Evolutionary conservation across 1,140 invertebrate species (phyloP).

Genomic region (Drosophila baimaii): DNA sequence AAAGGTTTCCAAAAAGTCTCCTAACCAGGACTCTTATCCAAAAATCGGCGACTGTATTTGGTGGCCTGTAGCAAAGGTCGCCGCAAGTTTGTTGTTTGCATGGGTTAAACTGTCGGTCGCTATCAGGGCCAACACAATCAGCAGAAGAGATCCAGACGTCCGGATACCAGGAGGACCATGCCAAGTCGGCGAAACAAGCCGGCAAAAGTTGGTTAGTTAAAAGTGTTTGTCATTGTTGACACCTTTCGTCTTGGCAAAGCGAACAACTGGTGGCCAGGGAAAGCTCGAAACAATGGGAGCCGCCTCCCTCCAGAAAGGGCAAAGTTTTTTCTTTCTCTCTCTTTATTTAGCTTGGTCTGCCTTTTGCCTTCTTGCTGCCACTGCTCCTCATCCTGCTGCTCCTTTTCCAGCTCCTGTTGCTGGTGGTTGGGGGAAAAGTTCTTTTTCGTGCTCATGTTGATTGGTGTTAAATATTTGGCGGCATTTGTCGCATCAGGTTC

Average conservation of each 20-base stretch:
- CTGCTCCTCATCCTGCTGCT: constrained; percentile 6
- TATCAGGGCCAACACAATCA: constrained; percentile 61
- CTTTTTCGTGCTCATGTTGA: constrained; percentile 57
- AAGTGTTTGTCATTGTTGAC: constrained; percentile 82
- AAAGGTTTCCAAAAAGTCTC: not conserved
- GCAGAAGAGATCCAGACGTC: constrained; percentile 23
- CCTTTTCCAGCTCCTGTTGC: constrained; percentile 51
- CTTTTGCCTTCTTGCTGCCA: constrained; percentile 11
- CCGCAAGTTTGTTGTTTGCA: constrained; percentile 50
- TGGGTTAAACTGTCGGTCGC: constrained; percentile 44
- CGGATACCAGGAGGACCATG: constrained; percentile 12
- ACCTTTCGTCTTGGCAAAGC: constrained; percentile 71
- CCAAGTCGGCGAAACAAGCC: constrained; percentile 47
- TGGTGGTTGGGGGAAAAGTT: constrained; percentile 18
- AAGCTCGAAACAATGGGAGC: constrained; percentile 50
- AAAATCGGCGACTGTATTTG: constrained; percentile 19
- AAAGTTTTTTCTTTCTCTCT: constrained; percentile 60
- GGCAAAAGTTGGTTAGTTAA: constrained; percentile 78
- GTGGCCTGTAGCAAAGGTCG: constrained; percentile 52
- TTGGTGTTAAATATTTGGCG: constrained; percentile 81
- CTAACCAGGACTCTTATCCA: not conserved
- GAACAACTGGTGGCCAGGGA: constrained; percentile 58
- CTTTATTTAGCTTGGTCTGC: constrained; percentile 35
- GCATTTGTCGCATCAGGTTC: constrained; percentile 62
- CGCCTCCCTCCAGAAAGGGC: constrained; percentile 41